phyloP scores from a whole-genome alignment of 2,888 invertebrate species.

The Callyntrura sp. region DNA sequence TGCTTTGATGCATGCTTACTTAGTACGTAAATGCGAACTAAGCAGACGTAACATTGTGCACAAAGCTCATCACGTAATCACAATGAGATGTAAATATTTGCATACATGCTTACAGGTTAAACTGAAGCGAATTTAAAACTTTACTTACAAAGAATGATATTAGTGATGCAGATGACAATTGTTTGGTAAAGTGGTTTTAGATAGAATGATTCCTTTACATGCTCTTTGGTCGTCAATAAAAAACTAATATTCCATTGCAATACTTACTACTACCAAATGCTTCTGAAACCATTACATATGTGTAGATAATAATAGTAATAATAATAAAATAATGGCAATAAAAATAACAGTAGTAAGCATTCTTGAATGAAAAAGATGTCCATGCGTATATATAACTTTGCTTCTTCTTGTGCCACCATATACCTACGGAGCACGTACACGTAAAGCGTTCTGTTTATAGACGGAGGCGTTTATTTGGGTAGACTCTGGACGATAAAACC shows the following conservation, averaged over 20 bases:
- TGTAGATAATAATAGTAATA: conserved; percentile 62
- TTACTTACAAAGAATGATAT: too few relatives aligned
- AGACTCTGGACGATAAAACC: too few relatives aligned
- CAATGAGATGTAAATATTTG: background rate
- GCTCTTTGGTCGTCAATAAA: conserved; percentile 65
- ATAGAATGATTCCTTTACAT: too few relatives aligned
- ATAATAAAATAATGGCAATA: conserved; percentile 48
- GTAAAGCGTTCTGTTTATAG: background rate
- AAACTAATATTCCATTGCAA: conserved; percentile 52
- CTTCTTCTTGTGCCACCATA: background rate
- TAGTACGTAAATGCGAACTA: too few relatives aligned
- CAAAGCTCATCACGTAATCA: background rate
- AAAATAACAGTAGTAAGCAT: conserved; percentile 24
- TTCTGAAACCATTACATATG: conserved; percentile 59
- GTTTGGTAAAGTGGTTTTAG: too few relatives aligned
- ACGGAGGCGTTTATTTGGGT: background rate
- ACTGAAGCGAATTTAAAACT: background rate
- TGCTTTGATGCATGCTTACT: background rate
- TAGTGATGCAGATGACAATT: too few relatives aligned
- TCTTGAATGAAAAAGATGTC: background rate
- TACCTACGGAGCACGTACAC: background rate
- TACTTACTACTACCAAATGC: conserved; percentile 52
- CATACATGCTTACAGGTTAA: background rate
- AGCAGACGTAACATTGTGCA: too few relatives aligned
- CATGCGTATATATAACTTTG: background rate